A percentile compares a stretch with the other conserved stretches of the same genome.
Conservation (phyloP, 2,888 invertebrate species). For the Malachius bipustulatus region DNA sequence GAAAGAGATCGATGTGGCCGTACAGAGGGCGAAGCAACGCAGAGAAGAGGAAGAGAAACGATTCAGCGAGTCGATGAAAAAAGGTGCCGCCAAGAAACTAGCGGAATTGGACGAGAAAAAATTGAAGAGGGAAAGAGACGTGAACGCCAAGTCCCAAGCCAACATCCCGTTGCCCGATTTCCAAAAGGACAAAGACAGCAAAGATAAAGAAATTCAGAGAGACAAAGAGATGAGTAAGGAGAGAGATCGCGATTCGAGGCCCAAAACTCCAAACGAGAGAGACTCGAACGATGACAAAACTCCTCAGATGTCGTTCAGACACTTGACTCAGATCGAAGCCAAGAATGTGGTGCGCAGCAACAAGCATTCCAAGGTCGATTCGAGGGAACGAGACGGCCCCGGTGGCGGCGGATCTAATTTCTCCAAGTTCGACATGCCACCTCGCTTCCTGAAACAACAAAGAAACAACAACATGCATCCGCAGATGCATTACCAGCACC, state of each 20-base stretch:
- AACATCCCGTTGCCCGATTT: slow-evolving; percentile 43
- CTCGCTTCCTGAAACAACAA: slow-evolving; percentile 45
- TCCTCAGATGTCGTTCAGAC: slow-evolving; percentile 28
- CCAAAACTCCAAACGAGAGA: slow-evolving; percentile 24
- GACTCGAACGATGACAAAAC: slow-evolving; percentile 19
- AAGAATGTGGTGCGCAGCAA: slow-evolving; percentile 26
- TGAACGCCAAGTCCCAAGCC: slow-evolving; percentile 34
- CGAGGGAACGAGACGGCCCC: slow-evolving; percentile 25
- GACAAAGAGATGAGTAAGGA: slow-evolving; percentile 17
- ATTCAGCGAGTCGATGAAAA: slow-evolving; percentile 48
- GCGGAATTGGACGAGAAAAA: slow-evolving; percentile 56
- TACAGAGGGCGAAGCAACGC: slow-evolving; percentile 71
- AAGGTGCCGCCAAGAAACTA: slow-evolving; percentile 52
- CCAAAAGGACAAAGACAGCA: slow-evolving; percentile 37
- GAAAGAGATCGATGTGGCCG: slow-evolving; percentile 64
- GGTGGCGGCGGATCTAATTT: slow-evolving; percentile 25
- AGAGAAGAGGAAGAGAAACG: slow-evolving; percentile 84
- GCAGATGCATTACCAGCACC: slow-evolving; percentile 10
- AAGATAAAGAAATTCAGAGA: too few relatives aligned
- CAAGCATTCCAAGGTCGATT: slow-evolving; percentile 27
- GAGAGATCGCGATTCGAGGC: slow-evolving; percentile 10
- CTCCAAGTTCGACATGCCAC: slow-evolving; percentile 59
- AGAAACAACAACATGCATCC: slow-evolving; percentile 4
- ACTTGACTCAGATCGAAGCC: slow-evolving; percentile 36
- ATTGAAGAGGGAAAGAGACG: slow-evolving; percentile 43